phyloP scores from a whole-genome alignment of 2,797 vertebrate species.

The Hippoglossus hippoglossus region DNA sequence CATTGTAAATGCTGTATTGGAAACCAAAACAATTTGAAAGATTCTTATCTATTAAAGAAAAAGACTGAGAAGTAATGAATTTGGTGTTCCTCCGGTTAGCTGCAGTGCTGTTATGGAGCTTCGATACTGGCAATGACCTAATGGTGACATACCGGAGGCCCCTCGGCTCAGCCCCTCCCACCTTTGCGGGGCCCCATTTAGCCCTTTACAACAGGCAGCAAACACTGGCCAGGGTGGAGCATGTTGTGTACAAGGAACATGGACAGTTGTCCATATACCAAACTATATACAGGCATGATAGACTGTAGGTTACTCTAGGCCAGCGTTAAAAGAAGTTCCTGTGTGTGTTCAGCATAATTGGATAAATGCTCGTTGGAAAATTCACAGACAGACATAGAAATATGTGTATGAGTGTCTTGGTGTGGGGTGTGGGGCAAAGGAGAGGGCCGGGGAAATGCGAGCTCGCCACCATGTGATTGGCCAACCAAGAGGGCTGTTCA shows the following conservation, averaged over 20 bases:
- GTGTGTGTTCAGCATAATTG: conserved; percentile 52
- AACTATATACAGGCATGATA: conserved; percentile 32
- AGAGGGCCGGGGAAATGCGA: conserved; percentile 39
- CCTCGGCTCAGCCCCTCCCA: conserved; percentile 68
- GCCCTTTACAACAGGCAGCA: conserved; percentile 68
- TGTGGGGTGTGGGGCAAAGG: conserved; percentile 5
- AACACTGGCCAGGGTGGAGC: conserved; percentile 56
- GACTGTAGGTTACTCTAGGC: conserved; percentile 42
- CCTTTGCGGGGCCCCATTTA: conserved; percentile 64
- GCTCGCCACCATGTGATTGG: conserved; percentile 60
- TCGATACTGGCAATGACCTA: conserved; percentile 75
- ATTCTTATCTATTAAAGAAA: conserved; percentile 32
- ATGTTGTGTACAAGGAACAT: conserved; percentile 53
- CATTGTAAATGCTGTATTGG: conserved; percentile 21
- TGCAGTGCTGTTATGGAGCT: conserved; percentile 55
- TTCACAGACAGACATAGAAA: conserved; percentile 50
- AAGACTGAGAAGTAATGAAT: conserved; percentile 44
- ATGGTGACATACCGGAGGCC: conserved; percentile 78
- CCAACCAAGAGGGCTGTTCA: conserved; percentile 63
- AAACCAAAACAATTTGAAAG: conserved; percentile 26
- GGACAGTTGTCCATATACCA: conserved; percentile 42
- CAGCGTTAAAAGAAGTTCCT: conserved; percentile 53
- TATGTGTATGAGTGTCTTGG: conserved; percentile 44
- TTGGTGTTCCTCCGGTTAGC: conserved; percentile 48
- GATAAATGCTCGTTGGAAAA: conserved; percentile 65